Percentiles rank a stretch among this genome's conserved stretches.
phyloP scores from a whole-genome alignment of 2,797 vertebrate species.

The Acanthurus leucopareius region DNA sequence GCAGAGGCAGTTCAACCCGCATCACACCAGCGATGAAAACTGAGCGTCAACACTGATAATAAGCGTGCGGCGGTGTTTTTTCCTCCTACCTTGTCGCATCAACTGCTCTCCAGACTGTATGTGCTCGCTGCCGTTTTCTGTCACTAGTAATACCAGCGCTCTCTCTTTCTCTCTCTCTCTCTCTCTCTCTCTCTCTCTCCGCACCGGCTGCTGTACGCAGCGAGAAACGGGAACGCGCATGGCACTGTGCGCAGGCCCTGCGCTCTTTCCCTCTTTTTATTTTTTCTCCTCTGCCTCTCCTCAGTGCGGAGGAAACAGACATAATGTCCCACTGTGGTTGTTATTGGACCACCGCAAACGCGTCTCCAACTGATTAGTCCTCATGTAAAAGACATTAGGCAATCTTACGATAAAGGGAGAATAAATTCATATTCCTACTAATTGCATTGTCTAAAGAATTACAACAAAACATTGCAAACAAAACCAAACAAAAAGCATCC shows the following conservation, averaged over 20 bases:
- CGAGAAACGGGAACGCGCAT: conserved; percentile 69
- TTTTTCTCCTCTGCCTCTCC: background rate
- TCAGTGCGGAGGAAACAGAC: conserved; percentile 45
- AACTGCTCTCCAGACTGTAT: conserved; percentile 74
- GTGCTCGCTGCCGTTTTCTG: conserved; percentile 75
- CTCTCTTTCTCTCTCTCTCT: conserved; percentile 33
- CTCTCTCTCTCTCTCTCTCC: conserved; percentile 49
- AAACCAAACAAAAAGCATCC: background rate
- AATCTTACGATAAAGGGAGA: background rate
- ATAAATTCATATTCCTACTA: background rate
- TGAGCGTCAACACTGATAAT: background rate
- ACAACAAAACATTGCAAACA: background rate
- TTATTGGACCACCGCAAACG: conserved; percentile 22
- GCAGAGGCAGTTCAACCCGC: background rate
- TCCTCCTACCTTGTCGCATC: conserved; percentile 81
- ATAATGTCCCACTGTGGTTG: conserved; percentile 28
- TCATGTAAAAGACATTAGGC: background rate
- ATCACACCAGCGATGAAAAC: background rate
- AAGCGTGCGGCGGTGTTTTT: background rate
- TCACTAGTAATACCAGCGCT: conserved; percentile 74
- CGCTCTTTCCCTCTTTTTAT: conserved; percentile 23
- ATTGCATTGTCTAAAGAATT: background rate
- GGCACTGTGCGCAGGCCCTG: conserved; percentile 64
- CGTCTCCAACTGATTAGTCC: conserved; percentile 32
- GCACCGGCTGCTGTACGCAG: conserved; percentile 71